Evolutionary conservation across 2,797 vertebrate species (phyloP).

Genomic region (Eutrigla gurnardus): DNA sequence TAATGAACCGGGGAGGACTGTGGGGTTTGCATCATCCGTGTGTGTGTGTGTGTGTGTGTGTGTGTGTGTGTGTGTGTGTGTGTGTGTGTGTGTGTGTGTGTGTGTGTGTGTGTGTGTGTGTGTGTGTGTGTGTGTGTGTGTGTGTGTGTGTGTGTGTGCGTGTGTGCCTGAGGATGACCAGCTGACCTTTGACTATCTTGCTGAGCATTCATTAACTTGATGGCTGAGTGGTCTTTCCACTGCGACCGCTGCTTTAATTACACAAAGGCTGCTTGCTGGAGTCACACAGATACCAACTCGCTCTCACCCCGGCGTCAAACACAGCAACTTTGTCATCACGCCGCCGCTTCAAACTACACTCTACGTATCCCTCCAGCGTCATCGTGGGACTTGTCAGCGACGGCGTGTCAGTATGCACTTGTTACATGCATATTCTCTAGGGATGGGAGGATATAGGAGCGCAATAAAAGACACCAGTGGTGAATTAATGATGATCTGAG

Average conservation of each 20-base stretch:
- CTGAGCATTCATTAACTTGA: slow-evolving; percentile 69
- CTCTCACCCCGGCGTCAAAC: too few species aligned
- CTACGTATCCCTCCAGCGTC: background rate
- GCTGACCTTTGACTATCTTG: slow-evolving; percentile 66
- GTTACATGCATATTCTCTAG: background rate
- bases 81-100: background rate
- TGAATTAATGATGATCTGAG: too few species aligned
- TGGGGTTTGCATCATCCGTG: slow-evolving; percentile 13
- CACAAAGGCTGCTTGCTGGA: slow-evolving; percentile 41
- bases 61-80: background rate
- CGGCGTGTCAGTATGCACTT: background rate
- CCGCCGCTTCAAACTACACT: background rate
- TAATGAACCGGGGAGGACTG: slow-evolving; percentile 11
- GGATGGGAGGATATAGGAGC: too few species aligned
- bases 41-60: background rate
- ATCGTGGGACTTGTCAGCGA: too few species aligned
- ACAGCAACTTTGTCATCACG: too few species aligned
- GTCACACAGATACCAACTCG: slow-evolving; percentile 5
- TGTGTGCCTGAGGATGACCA: slow-evolving; percentile 13
- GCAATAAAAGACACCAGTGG: too few species aligned
- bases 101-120: background rate
- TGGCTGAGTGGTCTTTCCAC: slow-evolving; percentile 37
- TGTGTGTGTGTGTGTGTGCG: background rate
- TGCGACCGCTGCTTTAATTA: slow-evolving; percentile 59
- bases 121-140: background rate